A percentile compares a stretch with the other conserved stretches of the same genome.
phyloP scores from a whole-genome alignment of 2,797 vertebrate genomes.

The Anguilla megastoma region DNA sequence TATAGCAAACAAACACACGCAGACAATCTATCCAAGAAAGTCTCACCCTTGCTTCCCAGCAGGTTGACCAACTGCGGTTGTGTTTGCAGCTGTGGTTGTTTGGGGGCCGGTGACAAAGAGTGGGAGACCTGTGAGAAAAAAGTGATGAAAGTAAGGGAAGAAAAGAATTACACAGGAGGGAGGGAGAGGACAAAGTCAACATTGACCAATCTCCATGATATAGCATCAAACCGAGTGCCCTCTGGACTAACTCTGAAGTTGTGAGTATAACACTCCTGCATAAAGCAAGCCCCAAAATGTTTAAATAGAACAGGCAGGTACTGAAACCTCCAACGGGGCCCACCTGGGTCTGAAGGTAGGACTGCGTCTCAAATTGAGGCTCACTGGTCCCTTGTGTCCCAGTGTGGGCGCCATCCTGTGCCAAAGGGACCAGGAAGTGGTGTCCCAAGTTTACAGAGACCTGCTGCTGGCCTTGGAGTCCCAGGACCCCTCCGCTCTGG shows the following conservation, averaged over 20 bases:
- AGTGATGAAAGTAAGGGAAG: constrained; percentile 16
- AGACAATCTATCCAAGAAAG: neutral
- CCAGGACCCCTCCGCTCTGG: constrained; percentile 56
- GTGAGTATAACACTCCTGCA: neutral
- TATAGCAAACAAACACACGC: neutral
- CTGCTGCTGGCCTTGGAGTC: constrained; percentile 65
- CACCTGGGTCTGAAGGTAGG: constrained; percentile 47
- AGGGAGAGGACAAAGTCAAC: neutral
- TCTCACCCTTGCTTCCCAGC: constrained; percentile 68
- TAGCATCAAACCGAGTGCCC: neutral
- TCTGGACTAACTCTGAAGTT: neutral
- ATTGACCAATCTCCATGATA: neutral
- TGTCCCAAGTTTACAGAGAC: constrained; percentile 74
- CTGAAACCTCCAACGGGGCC: constrained; percentile 7
- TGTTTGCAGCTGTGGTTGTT: constrained; percentile 65
- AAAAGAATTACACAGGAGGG: neutral
- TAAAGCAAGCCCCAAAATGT: neutral
- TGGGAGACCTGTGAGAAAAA: constrained; percentile 57
- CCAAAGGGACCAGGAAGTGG: constrained; percentile 83
- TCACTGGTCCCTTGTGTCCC: constrained; percentile 51
- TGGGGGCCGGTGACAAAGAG: constrained; percentile 64
- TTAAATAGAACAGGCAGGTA: neutral
- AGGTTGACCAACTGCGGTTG: constrained; percentile 78
- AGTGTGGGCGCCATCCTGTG: constrained; percentile 70
- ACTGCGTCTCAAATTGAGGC: constrained; percentile 58